Evolutionary conservation across 2,113 vertebrate species (phyloP).

Genomic region (Oriolus oriolus): DNA sequence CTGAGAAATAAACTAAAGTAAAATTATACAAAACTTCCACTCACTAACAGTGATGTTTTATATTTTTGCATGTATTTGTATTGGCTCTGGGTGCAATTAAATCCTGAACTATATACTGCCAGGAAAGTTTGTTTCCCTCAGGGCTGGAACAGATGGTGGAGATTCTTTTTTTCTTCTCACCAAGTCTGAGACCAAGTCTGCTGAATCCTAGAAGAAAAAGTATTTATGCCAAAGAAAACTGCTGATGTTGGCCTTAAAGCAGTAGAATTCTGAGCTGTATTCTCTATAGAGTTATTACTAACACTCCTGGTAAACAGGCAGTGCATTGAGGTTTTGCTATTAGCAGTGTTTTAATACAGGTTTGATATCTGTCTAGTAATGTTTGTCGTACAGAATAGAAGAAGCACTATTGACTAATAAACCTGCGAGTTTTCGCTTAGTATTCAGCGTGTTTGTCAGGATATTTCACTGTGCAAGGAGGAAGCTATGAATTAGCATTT

Average conservation of each 20-base stretch:
- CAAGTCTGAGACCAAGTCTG: not conserved
- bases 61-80: not conserved
- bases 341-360: not conserved
- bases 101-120: not conserved
- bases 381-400: not conserved
- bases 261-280: not conserved
- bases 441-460: not conserved
- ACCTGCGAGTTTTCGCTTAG: not conserved
- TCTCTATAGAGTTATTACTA: not conserved
- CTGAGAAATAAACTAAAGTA: not conserved
- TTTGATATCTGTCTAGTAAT: not conserved
- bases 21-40: not conserved
- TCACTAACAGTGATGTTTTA: not conserved
- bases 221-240: not conserved
- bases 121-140: not conserved
- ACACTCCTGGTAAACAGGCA: not conserved
- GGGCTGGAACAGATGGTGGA: constrained; percentile 35
- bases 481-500: not conserved
- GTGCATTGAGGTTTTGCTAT: not conserved
- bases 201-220: not conserved
- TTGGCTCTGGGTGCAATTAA: constrained; percentile 3
- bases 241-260: not conserved
- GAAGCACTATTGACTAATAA: not conserved
- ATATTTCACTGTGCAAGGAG: not conserved
- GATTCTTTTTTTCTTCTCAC: not conserved